phyloP scores from a whole-genome alignment of 2,797 vertebrate genomes.

The Sebastes dallii region DNA sequence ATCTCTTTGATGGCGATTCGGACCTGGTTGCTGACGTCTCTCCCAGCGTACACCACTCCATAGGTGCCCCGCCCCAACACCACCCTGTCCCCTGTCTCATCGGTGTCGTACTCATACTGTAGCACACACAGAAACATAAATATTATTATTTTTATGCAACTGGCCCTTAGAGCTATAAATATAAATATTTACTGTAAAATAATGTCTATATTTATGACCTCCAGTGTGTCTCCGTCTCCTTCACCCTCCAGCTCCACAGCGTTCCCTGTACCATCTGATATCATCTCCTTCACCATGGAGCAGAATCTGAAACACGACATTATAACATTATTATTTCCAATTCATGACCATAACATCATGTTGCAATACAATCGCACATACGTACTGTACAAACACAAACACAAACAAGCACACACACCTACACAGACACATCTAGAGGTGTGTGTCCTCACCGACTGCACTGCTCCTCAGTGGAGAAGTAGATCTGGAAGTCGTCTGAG shows the following conservation, averaged over 20 bases:
- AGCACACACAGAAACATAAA: neutral
- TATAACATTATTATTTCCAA: neutral
- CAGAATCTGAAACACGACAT: constrained; percentile 86
- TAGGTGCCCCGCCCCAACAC: constrained; percentile 92
- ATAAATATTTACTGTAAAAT: neutral
- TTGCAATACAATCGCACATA: neutral
- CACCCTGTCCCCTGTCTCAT: constrained; percentile 86
- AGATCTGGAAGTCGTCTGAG: constrained; percentile 97
- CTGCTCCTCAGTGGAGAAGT: constrained; percentile 94
- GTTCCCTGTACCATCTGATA: constrained; percentile 86
- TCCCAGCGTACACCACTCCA: constrained; percentile 91
- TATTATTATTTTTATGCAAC: too few relatives aligned
- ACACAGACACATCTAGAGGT: constrained; percentile 69
- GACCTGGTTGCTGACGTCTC: constrained; percentile 89
- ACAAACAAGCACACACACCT: constrained; percentile 55
- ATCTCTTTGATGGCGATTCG: constrained; percentile 97
- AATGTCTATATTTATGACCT: constrained; percentile 76
- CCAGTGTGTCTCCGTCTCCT: constrained; percentile 88
- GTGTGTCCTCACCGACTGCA: constrained; percentile 89
- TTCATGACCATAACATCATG: neutral
- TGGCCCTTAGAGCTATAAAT: too few relatives aligned
- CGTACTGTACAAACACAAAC: constrained; percentile 10
- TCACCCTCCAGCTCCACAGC: constrained; percentile 91
- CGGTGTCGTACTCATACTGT: constrained; percentile 91
- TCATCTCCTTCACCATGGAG: constrained; percentile 93